Evolutionary conservation across 1,140 invertebrate genomes (phyloP).

Genomic region (Drosophila hydei): DNA sequence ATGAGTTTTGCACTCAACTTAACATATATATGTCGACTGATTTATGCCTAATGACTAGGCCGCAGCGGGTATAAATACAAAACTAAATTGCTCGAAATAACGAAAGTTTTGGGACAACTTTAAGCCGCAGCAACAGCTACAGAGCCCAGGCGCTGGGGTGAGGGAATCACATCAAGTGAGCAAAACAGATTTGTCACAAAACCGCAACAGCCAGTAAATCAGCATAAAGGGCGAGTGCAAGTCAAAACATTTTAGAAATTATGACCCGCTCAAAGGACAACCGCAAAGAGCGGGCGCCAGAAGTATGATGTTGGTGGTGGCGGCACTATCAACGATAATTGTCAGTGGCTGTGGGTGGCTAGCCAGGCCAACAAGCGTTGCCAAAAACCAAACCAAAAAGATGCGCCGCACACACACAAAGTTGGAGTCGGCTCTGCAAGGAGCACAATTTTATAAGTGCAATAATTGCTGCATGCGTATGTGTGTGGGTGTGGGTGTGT

Average conservation of each 20-base stretch:
- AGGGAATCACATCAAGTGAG: conserved; percentile 77
- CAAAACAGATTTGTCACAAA: conserved; percentile 81
- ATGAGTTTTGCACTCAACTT: conserved; percentile 55
- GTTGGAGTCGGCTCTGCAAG: conserved; percentile 36
- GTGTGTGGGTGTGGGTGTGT: conserved; percentile 1
- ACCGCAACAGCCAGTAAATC: conserved; percentile 81
- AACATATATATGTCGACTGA: conserved; percentile 42
- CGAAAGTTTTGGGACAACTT: conserved; percentile 69
- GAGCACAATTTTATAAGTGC: conserved; percentile 72
- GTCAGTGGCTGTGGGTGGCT: conserved; percentile 48
- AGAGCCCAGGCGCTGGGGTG: conserved; percentile 15
- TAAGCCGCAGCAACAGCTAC: conserved; percentile 53
- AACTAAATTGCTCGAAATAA: conserved; percentile 79
- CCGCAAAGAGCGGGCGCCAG: conserved; percentile 37
- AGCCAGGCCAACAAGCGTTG: conserved; percentile 30
- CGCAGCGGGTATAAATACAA: conserved; percentile 68
- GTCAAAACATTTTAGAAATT: conserved; percentile 81
- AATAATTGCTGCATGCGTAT: conserved; percentile 59
- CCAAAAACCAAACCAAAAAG: conserved; percentile 43
- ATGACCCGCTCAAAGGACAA: conserved; percentile 63
- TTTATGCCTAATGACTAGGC: conserved; percentile 72
- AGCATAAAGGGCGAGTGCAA: conserved; percentile 80
- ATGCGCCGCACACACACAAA: conserved; percentile 27
- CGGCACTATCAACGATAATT: conserved; percentile 65
- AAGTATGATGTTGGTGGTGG: conserved; percentile 5